Conservation (phyloP, 2,113 vertebrate species). For the Strigops habroptila region DNA sequence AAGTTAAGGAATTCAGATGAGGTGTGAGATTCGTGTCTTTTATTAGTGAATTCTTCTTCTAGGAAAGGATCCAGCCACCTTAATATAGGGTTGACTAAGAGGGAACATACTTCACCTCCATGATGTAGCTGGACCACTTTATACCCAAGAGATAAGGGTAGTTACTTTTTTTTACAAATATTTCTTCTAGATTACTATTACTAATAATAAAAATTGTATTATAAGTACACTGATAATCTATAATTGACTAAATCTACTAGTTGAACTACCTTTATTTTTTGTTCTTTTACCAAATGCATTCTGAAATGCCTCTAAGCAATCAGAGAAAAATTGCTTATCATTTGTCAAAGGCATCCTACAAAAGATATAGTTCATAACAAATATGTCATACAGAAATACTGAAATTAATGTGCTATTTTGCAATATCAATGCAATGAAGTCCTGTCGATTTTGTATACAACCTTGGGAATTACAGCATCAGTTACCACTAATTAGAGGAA, state of each 20-base stretch:
- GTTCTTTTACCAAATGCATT: neutral
- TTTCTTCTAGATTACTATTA: neutral
- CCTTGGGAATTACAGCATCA: neutral
- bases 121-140: neutral
- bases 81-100: neutral
- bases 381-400: neutral
- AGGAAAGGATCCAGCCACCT: neutral
- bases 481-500: neutral
- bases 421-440: neutral
- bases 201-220: neutral
- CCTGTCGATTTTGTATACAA: neutral
- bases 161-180: neutral
- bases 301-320: neutral
- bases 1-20: neutral
- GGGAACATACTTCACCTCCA: neutral
- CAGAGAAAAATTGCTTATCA: neutral
- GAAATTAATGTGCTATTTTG: neutral
- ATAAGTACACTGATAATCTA: neutral
- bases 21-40: neutral
- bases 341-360: neutral
- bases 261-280: neutral
- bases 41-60: neutral
- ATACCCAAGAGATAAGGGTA: neutral
- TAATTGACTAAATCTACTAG: neutral
- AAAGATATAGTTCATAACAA: neutral